phyloP scores from a whole-genome alignment of 2,888 invertebrate genomes.

The Drosophila borealis region DNA sequence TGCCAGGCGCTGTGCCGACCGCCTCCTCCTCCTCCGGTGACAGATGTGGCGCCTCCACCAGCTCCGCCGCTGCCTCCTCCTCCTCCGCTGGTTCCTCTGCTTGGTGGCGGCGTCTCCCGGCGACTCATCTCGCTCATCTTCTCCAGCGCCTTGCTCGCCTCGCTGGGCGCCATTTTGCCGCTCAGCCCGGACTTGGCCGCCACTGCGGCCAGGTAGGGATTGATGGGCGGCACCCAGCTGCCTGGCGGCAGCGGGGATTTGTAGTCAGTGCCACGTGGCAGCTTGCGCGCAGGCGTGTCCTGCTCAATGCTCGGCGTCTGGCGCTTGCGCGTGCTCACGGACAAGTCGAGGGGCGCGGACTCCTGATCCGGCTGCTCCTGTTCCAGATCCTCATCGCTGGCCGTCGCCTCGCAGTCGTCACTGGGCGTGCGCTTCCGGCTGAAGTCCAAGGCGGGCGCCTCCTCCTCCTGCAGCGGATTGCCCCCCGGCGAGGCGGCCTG shows the following conservation, averaged over 20 bases:
- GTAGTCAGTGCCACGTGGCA: conserved; percentile 88
- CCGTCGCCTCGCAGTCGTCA: conserved; percentile 68
- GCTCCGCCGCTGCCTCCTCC: conserved; percentile 86
- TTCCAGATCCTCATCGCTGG: conserved; percentile 55
- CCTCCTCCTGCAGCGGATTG: conserved; percentile 84
- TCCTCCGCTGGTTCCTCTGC: conserved; percentile 71
- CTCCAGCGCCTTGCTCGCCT: conserved; percentile 94
- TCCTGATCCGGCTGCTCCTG: conserved; percentile 30
- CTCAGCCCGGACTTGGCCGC: conserved; percentile 86
- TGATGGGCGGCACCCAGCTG: conserved; percentile 92
- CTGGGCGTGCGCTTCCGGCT: conserved; percentile 89
- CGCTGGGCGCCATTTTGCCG: conserved; percentile 91
- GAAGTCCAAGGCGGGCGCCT: conserved; percentile 90
- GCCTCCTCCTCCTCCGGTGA: conserved; percentile 1
- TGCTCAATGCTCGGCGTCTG: conserved; percentile 89
- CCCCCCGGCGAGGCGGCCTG: conserved; percentile 78
- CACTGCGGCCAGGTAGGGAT: conserved; percentile 92
- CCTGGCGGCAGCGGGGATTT: conserved; percentile 87
- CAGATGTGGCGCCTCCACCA: conserved; percentile 71
- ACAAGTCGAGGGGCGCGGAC: conserved; percentile 89
- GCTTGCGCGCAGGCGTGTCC: conserved; percentile 88
- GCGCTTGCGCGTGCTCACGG: conserved; percentile 91
- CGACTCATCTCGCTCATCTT: conserved; percentile 96
- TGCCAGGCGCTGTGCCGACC: conserved; percentile 97
- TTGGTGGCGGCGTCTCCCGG: conserved; percentile 86